Evolutionary conservation across 1,140 invertebrate species (phyloP).

Genomic region (Penaeus chinensis): DNA sequence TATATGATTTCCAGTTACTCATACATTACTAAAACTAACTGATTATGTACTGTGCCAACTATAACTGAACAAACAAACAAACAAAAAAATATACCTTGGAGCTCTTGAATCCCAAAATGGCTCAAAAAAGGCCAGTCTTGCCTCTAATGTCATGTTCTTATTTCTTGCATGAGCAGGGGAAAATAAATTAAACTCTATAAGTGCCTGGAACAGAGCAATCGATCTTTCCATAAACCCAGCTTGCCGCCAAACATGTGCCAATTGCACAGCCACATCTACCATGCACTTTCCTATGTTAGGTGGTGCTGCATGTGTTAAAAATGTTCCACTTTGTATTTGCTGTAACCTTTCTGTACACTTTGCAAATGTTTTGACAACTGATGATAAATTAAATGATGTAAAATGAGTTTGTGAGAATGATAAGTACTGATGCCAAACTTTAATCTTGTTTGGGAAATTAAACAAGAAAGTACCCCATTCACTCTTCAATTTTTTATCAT

Average conservation of each 20-base stretch:
- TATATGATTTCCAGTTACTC: background rate
- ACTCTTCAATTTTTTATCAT: constrained; percentile 66
- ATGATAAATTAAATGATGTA: constrained; percentile 67
- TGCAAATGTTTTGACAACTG: constrained; percentile 67
- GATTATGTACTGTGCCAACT: background rate
- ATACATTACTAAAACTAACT: background rate
- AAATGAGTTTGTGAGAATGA: constrained; percentile 68
- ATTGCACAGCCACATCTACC: constrained; percentile 68
- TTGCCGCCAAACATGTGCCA: constrained; percentile 68
- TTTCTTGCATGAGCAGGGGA: constrained; percentile 63
- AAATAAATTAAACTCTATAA: constrained; percentile 71
- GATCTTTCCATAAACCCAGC: constrained; percentile 70
- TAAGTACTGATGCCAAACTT: constrained; percentile 69
- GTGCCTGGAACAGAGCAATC: constrained; percentile 69
- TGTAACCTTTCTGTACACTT: constrained; percentile 68
- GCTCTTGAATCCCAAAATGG: constrained; percentile 71
- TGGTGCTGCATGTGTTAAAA: constrained; percentile 64
- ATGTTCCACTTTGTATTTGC: constrained; percentile 65
- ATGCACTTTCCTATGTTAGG: constrained; percentile 64
- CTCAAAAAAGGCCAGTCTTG: constrained; percentile 68
- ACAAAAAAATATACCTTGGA: constrained; percentile 64
- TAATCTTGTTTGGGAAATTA: constrained; percentile 68
- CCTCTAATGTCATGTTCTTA: constrained; percentile 51
- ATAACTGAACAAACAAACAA: background rate
- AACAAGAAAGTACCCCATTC: constrained; percentile 70